Conservation (phyloP, 1,140 invertebrate genomes). For the Hylyphantes graminicola region DNA sequence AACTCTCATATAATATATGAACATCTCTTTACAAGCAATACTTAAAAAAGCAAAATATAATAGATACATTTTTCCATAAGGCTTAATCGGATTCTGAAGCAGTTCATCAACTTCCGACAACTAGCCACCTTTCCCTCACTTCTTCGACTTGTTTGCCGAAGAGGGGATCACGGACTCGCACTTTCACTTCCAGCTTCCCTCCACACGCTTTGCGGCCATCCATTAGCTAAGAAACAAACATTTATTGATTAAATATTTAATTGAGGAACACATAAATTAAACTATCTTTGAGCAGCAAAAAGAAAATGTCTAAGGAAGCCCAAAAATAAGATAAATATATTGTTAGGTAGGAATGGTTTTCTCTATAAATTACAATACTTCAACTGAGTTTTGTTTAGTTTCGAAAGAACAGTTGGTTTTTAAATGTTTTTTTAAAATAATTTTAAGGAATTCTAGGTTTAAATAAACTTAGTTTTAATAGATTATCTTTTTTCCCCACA, state of each 20-base stretch:
- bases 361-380: no score
- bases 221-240: constrained; percentile 76
- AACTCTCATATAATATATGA: background rate
- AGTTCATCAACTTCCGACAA: constrained; percentile 70
- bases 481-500: no score
- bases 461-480: no score
- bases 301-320: no score
- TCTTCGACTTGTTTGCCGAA: constrained; percentile 89
- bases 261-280: background rate
- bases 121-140: constrained; percentile 91
- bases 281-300: no score
- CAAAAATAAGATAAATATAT: no score
- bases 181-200: constrained; percentile 90
- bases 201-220: constrained; percentile 85
- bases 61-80: background rate
- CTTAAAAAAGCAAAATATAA: background rate
- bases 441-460: no score
- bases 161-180: constrained; percentile 91
- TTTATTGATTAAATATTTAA: constrained; percentile 4
- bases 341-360: no score
- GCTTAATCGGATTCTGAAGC: constrained; percentile 29
- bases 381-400: no score
- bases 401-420: no score
- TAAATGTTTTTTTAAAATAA: no score
- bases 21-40: background rate